Base-by-base conservation (phyloP, 2,888 invertebrate genomes). In the Calliphora vomitoria region DNA sequence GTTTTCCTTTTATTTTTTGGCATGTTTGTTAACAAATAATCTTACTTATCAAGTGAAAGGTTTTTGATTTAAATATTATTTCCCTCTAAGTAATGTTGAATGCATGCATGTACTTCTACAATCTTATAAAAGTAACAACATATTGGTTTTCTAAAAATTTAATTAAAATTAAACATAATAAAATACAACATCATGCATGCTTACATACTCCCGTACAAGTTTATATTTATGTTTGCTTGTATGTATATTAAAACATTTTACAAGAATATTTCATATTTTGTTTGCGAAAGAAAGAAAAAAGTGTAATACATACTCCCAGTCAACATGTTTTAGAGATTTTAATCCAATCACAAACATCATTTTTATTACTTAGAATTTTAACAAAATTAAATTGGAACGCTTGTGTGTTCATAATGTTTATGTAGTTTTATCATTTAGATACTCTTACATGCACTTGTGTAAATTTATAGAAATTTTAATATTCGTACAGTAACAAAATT, bases 101-200 rank as follows among this genome's bases (percentile, higher is more conserved):
- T 44, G 11, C 13, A 55, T 20, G 4, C 13, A 31, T 15, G 18
- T 13, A 50, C 50, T 50, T 5, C 31, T 13, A 25, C 11, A 58
- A 25, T 25, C 20, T 25, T 25, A 31, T 58, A 25, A 58, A 58
- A 44, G 25, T 15, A 66, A 41, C 20, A 66, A 66, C 41, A 66
- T 44, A 66, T 66, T 35, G 35, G 15, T 35, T 35, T 64, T 18
- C 20, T 20, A 38, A n/a, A 38, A 64, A 38, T 64, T 41, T 41
- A 41, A 66, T 66, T 44, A 66, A 41, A 66, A 64, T 64, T 41
- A 11, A 64, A 64, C 41, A 64, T 38, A 41, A 64, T 41, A 64
- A 41, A 41, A 35, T 35, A 35, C 4, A 11, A 55, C 20, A 55
- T 55, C 8, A 20, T 55, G 15, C 11, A 20, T 20, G 20, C 20